A percentile compares a stretch with the other conserved stretches of the same genome.
These are phyloP conservation scores for Hylaeus volcanicus DNA, from an alignment of 1,140 invertebrate genomes.

Conservation along the genomic window DNA sequence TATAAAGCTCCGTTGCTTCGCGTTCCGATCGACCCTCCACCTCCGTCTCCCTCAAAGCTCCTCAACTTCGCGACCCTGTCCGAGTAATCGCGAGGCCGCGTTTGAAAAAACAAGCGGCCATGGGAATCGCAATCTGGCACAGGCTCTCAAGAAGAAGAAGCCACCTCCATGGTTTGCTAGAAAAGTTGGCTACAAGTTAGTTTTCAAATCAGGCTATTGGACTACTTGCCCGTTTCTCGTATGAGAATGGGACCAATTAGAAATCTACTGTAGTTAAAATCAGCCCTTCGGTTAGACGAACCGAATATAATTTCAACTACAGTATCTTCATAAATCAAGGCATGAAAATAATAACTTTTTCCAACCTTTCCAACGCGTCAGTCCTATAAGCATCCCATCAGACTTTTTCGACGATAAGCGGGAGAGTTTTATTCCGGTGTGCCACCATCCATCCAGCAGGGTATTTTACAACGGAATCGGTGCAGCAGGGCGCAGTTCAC, in stretches of 20 bases:
- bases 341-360: too few species aligned
- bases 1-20: constrained; percentile 44
- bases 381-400: not conserved
- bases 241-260: too few species aligned
- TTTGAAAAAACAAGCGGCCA: not conserved
- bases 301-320: too few species aligned
- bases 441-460: not conserved
- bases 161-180: too few species aligned
- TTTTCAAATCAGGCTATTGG: too few species aligned
- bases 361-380: too few species aligned
- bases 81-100: not conserved
- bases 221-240: too few species aligned
- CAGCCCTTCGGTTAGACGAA: too few species aligned
- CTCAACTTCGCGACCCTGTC: constrained; percentile 3
- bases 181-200: too few species aligned
- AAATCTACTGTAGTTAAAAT: too few species aligned
- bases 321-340: too few species aligned
- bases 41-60: constrained; percentile 15
- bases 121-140: not conserved
- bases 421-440: not conserved
- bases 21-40: constrained; percentile 40
- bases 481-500: constrained; percentile 61
- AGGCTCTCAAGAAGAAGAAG: not conserved
- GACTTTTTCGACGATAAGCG: constrained; percentile 1
- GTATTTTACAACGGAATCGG: constrained; percentile 32